phyloP scores from a whole-genome alignment of 2,113 vertebrate genomes.

The Benitochromis conjunctus region DNA sequence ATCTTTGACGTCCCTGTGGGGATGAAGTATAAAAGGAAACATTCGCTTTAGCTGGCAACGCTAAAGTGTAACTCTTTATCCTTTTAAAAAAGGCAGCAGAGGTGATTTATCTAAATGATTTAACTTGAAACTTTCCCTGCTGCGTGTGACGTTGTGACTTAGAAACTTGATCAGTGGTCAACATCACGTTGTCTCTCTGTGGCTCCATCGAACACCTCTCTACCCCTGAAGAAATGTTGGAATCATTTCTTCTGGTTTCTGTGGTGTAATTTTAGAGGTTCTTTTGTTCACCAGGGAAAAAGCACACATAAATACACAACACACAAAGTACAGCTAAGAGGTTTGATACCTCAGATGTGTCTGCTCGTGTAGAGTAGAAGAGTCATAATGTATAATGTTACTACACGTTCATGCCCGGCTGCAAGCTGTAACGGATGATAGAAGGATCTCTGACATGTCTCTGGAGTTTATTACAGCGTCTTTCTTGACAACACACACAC shows the following conservation, averaged over 20 bases:
- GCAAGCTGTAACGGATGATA: background rate
- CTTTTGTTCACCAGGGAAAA: background rate
- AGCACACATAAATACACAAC: background rate
- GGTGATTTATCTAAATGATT: background rate
- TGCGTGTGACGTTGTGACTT: background rate
- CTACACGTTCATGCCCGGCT: background rate
- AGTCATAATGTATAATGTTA: background rate
- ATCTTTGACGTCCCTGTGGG: background rate
- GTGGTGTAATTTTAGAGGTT: background rate
- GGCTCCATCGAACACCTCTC: background rate
- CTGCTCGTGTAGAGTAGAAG: background rate
- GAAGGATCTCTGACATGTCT: background rate
- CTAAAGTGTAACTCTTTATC: background rate
- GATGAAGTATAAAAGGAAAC: too few relatives aligned
- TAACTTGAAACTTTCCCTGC: background rate
- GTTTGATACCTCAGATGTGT: background rate
- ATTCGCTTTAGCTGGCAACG: accelerated
- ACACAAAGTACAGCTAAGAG: background rate
- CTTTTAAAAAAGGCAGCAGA: background rate
- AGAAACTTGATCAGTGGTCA: background rate
- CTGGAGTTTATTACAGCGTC: background rate
- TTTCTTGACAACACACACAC: background rate
- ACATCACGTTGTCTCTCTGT: background rate
- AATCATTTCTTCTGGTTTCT: background rate
- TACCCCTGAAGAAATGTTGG: background rate